phyloP scores from a whole-genome alignment of 2,888 invertebrate genomes.

The Beris chalybata region DNA sequence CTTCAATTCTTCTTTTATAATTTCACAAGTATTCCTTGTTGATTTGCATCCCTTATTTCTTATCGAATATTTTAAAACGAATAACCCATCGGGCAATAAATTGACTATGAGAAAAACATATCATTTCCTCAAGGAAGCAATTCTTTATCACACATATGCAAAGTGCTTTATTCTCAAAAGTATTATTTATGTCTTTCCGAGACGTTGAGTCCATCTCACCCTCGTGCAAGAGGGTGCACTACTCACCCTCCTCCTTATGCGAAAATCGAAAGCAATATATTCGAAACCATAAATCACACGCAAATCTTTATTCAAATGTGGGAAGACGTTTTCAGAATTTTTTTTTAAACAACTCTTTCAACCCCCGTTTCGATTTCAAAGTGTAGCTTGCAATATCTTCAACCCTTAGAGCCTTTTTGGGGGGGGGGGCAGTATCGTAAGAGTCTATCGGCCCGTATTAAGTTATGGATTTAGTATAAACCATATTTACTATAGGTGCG shows the following conservation, averaged over 20 bases:
- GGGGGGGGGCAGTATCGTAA: not conserved
- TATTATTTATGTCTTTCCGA: slow-evolving; percentile 36
- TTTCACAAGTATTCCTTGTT: too few relatives aligned
- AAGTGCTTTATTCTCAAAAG: slow-evolving; percentile 37
- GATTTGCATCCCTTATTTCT: too few relatives aligned
- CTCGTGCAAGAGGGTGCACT: slow-evolving; percentile 3
- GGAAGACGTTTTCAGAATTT: slow-evolving; percentile 14
- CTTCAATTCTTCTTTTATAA: too few relatives aligned
- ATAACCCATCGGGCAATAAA: too few relatives aligned
- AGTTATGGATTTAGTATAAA: too few relatives aligned
- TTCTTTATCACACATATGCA: slow-evolving; percentile 39
- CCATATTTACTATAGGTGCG: too few relatives aligned
- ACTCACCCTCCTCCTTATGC: slow-evolving; percentile 9
- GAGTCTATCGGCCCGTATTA: slow-evolving; percentile 13
- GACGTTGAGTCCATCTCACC: slow-evolving; percentile 11
- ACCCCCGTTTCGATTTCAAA: slow-evolving; percentile 13
- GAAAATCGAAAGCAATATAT: slow-evolving; percentile 32
- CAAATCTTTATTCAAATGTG: slow-evolving; percentile 40
- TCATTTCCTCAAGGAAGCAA: slow-evolving; percentile 32
- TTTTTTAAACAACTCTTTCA: not conserved
- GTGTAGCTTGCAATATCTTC: slow-evolving; percentile 6
- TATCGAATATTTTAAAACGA: too few relatives aligned
- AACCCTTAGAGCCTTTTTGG: slow-evolving; percentile 23
- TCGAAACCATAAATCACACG: slow-evolving; percentile 37
- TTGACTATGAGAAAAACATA: slow-evolving; percentile 7